Percentiles rank a stretch among this genome's conserved stretches.
These are phyloP conservation scores for Microcebus lehilahytsara DNA, from an alignment of 2,113 vertebrate genomes.

Conservation along the genomic window DNA sequence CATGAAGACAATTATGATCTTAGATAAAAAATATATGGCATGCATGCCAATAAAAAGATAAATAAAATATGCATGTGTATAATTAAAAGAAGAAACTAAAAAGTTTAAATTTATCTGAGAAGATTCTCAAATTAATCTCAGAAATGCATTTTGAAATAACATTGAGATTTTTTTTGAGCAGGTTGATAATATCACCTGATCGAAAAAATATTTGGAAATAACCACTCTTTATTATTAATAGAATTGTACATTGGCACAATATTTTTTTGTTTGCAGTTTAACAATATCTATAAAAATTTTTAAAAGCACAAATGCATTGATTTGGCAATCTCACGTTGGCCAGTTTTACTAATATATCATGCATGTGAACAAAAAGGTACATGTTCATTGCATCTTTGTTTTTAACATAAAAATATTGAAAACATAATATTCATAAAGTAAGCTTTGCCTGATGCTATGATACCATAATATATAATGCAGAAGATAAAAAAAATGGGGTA, in stretches of 20 bases:
- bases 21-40: not conserved
- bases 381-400: not conserved
- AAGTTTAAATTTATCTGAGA: not conserved
- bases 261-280: not conserved
- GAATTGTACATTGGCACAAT: not conserved
- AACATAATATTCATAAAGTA: not conserved
- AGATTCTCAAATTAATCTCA: not conserved
- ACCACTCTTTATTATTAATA: not conserved
- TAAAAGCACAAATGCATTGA: not conserved
- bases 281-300: not conserved
- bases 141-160: not conserved
- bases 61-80: not conserved
- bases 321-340: not conserved
- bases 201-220: not conserved
- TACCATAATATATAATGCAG: not conserved
- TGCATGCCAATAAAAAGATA: not conserved
- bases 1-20: not conserved
- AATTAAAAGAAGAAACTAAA: not conserved
- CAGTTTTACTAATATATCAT: not conserved
- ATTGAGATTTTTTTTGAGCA: not conserved
- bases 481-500: constrained; percentile 16
- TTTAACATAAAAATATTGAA: constrained; percentile 1
- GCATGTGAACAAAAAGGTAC: not conserved
- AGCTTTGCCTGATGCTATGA: not conserved
- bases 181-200: not conserved